phyloP scores from a whole-genome alignment of 2,888 invertebrate species.

The Zygogramma bicolorata region DNA sequence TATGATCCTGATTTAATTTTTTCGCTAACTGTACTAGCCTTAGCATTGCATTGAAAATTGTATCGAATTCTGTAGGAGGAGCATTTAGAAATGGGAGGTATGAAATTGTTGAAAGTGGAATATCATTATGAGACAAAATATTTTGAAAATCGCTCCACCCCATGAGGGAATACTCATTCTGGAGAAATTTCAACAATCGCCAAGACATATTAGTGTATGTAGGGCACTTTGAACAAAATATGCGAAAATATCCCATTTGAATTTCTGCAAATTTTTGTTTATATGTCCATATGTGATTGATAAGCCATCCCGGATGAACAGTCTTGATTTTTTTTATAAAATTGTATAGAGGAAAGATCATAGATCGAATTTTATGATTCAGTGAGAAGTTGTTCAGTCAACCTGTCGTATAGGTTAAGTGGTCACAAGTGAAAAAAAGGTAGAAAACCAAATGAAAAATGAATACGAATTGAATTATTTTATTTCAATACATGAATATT shows the following conservation, averaged over 20 bases:
- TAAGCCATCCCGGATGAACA: no score
- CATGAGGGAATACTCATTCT: constrained; percentile 22
- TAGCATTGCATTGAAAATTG: constrained; percentile 36
- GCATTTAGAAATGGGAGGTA: constrained; percentile 43
- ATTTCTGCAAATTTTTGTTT: neutral
- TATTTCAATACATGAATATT: neutral
- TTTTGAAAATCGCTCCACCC: constrained; percentile 30
- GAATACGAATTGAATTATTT: neutral
- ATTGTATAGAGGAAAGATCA: neutral
- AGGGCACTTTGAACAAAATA: neutral
- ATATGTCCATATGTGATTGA: neutral
- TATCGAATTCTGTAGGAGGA: constrained; percentile 25
- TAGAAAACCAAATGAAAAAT: neutral
- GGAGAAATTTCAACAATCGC: constrained; percentile 22
- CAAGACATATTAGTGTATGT: constrained; percentile 25
- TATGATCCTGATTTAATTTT: constrained; percentile 29
- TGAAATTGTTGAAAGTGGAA: constrained; percentile 30
- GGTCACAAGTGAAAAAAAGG: neutral
- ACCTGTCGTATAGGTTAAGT: neutral
- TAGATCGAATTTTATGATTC: neutral
- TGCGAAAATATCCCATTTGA: neutral
- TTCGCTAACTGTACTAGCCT: constrained; percentile 31
- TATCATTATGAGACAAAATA: constrained; percentile 35
- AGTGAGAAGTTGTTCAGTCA: neutral
- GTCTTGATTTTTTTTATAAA: neutral